phyloP scores from a whole-genome alignment of 1,140 invertebrate genomes.

The Drosophila pseudoananassae region DNA sequence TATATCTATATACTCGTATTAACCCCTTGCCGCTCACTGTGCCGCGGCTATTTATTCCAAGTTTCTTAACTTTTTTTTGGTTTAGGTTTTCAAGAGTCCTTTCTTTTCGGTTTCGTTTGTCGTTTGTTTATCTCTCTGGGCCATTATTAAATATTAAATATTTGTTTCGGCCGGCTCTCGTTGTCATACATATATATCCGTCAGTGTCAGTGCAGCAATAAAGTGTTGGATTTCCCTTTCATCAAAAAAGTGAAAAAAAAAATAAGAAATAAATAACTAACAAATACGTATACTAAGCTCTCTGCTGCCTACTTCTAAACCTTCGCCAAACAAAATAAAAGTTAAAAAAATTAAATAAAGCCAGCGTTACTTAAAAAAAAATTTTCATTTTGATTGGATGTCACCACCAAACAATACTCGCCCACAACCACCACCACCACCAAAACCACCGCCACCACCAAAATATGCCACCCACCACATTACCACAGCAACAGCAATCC shows the following conservation, averaged over 20 bases:
- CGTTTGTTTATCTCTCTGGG: conserved; percentile 17
- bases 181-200: background rate
- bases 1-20: conserved; percentile 28
- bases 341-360: conserved; percentile 28
- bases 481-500: conserved; percentile 71
- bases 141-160: conserved; percentile 9
- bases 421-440: conserved; percentile 36
- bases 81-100: background rate
- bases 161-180: conserved; percentile 35
- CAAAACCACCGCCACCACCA: conserved; percentile 46
- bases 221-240: conserved; percentile 55
- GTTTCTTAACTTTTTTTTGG: conserved; percentile 15
- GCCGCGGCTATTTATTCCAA: conserved; percentile 17
- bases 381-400: conserved; percentile 62
- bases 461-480: conserved; percentile 63
- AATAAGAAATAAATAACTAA: conserved; percentile 10
- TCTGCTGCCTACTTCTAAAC: conserved; percentile 39
- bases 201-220: conserved; percentile 45
- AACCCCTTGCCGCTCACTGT: conserved; percentile 70
- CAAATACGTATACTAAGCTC: conserved; percentile 46
- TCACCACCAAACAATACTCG: conserved; percentile 44
- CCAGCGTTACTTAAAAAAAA: conserved; percentile 51
- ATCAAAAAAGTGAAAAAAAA: conserved; percentile 30
- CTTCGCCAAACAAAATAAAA: conserved; percentile 35
- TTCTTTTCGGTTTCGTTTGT: conserved; percentile 26